Base-by-base conservation (phyloP, 2,797 vertebrate species). In the Hipposideros larvatus region DNA sequence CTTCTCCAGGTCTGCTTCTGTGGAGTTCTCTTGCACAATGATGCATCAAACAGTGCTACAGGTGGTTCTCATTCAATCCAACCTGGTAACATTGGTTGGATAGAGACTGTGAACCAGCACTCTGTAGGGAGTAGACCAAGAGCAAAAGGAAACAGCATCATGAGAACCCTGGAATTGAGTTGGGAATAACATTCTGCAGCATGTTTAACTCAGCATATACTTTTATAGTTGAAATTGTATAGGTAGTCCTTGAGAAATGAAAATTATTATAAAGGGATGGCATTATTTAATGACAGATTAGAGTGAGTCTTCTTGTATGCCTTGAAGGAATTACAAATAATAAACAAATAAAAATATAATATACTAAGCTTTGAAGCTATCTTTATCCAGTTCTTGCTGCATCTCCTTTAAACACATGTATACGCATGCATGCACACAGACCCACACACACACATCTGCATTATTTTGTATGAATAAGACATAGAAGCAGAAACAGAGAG, bases 391-490 rank as follows among this genome's bases (percentile, higher is more conserved):
- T 31, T 87, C 26, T 87, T 68, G 22, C 16, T 71, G 19, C 16
- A 82, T 87, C 37, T 95, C 11, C 26, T 92, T 28, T 74, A 61
- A 63, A 84, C n/a, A 87, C 0, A 51, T 7, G 85, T 24, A 57
- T 0, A 9, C 21, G 61, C 1, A 48, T 24, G 21, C 24, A 37
- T 16, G 14, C 28, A 91, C 34, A 73, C 0, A 31, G 14, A 68
- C 28, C 37, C 2, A 74, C 16, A 63, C 34, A 85, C 13, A 92
- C 1, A 84, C 11, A 53, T 26, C 51, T 51, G 22, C 14, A 85
- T 90, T 48, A 82, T 86, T 95, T 82, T 87, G 46, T 70, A 24
- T 87, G 19, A 87, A 74, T 93, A 83, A 86, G 11, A 91, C 28
- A 48, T 9, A 77, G 79, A 71, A 84, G 65, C 24, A 91, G 46